Conservation (phyloP, 2,797 vertebrate genomes). For the Sylvilagus floridanus region DNA sequence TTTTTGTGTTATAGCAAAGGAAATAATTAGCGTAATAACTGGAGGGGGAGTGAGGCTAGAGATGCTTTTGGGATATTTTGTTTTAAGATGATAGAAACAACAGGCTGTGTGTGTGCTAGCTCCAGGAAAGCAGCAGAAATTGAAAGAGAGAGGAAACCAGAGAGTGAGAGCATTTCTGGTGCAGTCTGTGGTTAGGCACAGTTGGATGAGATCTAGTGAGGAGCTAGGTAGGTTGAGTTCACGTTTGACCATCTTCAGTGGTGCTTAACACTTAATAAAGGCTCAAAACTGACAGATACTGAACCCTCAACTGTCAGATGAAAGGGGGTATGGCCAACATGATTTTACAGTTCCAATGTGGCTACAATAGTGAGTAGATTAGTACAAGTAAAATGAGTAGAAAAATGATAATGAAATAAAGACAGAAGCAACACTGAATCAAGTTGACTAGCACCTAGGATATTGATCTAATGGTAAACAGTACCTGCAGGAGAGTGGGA, state of each 20-base stretch:
- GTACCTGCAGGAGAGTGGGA: background rate
- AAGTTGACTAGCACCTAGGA: background rate
- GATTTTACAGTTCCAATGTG: background rate
- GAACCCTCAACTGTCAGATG: background rate
- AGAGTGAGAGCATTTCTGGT: background rate
- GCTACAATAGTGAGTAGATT: background rate
- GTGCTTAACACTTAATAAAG: slow-evolving; percentile 14
- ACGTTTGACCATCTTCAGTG: background rate
- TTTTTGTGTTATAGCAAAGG: background rate
- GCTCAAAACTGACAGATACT: background rate
- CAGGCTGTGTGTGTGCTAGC: background rate
- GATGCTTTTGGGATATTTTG: background rate
- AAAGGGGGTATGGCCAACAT: background rate
- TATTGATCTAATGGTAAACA: background rate
- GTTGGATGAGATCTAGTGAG: background rate
- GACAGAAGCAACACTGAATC: background rate
- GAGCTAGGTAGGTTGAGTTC: background rate
- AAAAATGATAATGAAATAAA: background rate
- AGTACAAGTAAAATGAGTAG: background rate
- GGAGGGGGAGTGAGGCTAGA: background rate
- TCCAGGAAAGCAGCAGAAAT: background rate
- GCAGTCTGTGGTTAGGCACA: background rate
- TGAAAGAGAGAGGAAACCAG: background rate
- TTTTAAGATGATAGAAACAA: slow-evolving; percentile 3
- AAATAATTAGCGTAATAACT: slow-evolving; percentile 24